These are phyloP conservation scores for Rhinogobius similis DNA, from an alignment of 2,113 vertebrate species.

Conservation along the genomic window DNA sequence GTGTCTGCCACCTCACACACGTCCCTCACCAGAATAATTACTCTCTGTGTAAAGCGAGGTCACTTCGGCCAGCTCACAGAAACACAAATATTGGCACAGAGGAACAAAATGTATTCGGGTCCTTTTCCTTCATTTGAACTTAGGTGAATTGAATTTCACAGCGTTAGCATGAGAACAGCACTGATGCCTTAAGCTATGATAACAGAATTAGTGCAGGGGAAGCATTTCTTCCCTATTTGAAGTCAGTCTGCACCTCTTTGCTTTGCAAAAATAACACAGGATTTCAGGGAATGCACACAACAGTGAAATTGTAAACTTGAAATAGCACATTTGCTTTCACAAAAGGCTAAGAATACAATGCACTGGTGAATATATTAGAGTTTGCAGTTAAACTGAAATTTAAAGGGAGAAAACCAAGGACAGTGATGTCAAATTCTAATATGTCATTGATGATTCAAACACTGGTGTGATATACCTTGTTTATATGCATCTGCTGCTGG, in stretches of 20 bases:
- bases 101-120: constrained; percentile 78
- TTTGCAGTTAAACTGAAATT: constrained; percentile 33
- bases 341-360: constrained; percentile 60
- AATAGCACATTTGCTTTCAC: constrained; percentile 47
- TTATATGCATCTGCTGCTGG: constrained; percentile 96
- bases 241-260: constrained; percentile 58
- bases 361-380: constrained; percentile 60
- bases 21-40: constrained; percentile 76
- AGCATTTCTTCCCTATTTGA: constrained; percentile 67
- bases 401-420: not conserved
- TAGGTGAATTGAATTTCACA: constrained; percentile 75
- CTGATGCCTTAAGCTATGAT: constrained; percentile 73
- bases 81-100: constrained; percentile 80
- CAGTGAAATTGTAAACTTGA: constrained; percentile 45
- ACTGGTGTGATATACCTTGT: constrained; percentile 83
- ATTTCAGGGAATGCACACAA: constrained; percentile 55
- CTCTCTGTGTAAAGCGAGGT: constrained; percentile 72
- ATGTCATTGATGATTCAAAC: too few species aligned
- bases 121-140: constrained; percentile 68
- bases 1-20: constrained; percentile 67
- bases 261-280: constrained; percentile 62
- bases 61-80: constrained; percentile 74
- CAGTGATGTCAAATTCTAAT: not conserved
- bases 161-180: constrained; percentile 67
- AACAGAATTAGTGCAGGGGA: constrained; percentile 75